These are phyloP conservation scores for Pelodiscus sinensis DNA, from an alignment of 2,113 vertebrate genomes.

Conservation along the genomic window DNA sequence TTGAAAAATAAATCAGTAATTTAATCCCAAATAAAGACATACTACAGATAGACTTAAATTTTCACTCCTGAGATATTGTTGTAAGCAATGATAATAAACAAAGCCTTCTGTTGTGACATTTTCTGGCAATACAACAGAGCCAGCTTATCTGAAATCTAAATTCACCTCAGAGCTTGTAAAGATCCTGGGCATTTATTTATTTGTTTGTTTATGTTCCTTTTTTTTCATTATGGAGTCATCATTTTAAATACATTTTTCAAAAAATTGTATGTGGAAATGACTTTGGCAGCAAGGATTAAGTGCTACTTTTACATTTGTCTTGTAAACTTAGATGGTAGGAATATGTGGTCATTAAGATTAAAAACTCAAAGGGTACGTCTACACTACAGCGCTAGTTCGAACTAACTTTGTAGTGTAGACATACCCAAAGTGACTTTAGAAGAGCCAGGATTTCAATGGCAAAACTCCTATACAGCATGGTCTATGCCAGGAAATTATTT, in stretches of 20 bases:
- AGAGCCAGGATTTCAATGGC: neutral
- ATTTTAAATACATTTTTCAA: neutral
- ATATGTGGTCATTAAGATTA: neutral
- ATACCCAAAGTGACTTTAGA: no score
- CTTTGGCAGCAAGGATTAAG: neutral
- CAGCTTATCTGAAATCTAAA: neutral
- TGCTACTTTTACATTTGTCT: neutral
- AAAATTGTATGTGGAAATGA: neutral
- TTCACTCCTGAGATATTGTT: neutral
- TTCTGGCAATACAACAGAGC: neutral
- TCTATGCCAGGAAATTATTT: no score
- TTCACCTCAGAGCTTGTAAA: neutral
- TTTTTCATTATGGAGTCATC: neutral
- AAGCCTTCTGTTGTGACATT: neutral
- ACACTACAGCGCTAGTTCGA: no score
- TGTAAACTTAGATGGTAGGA: slow-evolving; percentile 6
- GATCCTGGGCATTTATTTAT: neutral
- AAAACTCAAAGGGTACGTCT: neutral
- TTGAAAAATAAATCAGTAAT: neutral
- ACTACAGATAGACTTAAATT: neutral
- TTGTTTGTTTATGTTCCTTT: neutral
- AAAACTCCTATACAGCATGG: neutral
- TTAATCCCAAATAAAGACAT: neutral
- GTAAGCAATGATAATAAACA: neutral
- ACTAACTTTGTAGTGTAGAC: no score